phyloP scores from a whole-genome alignment of 2,797 vertebrate species.

The Poeciliopsis gracilis region DNA sequence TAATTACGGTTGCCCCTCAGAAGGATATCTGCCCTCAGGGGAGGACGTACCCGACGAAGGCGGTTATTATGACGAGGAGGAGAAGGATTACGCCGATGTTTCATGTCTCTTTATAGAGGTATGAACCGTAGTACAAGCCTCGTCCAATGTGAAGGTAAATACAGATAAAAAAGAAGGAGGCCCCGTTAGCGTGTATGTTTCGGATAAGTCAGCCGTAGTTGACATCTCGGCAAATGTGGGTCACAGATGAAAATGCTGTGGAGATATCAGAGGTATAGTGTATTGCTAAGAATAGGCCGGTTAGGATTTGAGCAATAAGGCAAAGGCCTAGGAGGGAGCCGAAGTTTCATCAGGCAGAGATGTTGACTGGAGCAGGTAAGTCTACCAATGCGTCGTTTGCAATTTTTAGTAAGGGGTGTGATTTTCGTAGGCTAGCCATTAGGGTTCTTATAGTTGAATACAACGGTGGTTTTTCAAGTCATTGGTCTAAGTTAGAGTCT shows the following conservation, averaged over 20 bases:
- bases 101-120: conserved; percentile 63
- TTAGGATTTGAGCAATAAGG: neutral
- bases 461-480: conserved; percentile 73
- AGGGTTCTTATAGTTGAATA: conserved; percentile 66
- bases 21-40: conserved; percentile 70
- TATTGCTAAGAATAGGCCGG: conserved; percentile 50
- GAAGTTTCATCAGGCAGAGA: conserved; percentile 68
- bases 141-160: conserved; percentile 42
- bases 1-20: conserved; percentile 63
- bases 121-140: conserved; percentile 46
- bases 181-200: conserved; percentile 45
- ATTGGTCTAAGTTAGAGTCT: conserved; percentile 56
- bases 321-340: conserved; percentile 37
- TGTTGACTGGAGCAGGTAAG: conserved; percentile 16
- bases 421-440: conserved; percentile 65
- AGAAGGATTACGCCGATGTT: conserved; percentile 28
- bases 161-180: conserved; percentile 70
- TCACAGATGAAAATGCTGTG: conserved; percentile 33
- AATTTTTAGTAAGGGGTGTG: conserved; percentile 56
- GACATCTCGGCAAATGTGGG: conserved; percentile 53
- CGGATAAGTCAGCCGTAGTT: conserved; percentile 59
- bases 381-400: conserved; percentile 46
- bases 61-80: conserved; percentile 33
- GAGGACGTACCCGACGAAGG: conserved; percentile 59
- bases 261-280: conserved; percentile 58